phyloP scores from a whole-genome alignment of 2,113 vertebrate species.

The Thymallus thymallus region DNA sequence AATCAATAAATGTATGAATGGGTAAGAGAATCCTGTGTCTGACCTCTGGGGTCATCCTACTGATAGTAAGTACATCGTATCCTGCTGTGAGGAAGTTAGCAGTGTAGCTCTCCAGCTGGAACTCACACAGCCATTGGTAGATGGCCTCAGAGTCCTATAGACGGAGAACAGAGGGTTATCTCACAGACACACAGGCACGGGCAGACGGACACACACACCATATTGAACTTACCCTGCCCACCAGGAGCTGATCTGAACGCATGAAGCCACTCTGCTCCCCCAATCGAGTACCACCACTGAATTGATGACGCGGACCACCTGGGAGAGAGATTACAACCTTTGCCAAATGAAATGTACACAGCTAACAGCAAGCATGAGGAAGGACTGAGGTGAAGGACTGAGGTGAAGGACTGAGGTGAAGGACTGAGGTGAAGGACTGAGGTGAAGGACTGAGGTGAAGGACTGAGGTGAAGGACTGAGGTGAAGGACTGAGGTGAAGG shows the following conservation, averaged over 20 bases:
- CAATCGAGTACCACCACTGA: slow-evolving; percentile 61
- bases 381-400: neutral
- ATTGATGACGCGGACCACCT: slow-evolving; percentile 59
- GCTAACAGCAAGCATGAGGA: no score
- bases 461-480: no score
- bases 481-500: no score
- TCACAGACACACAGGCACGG: neutral
- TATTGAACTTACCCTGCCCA: slow-evolving; percentile 73
- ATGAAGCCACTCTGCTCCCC: slow-evolving; percentile 77
- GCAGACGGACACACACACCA: neutral
- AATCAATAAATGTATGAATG: no score
- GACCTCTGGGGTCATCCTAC: slow-evolving; percentile 88
- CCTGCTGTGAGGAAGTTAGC: slow-evolving; percentile 81
- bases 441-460: no score
- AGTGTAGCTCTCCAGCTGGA: slow-evolving; percentile 84
- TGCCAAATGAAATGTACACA: no score
- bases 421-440: no score
- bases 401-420: no score
- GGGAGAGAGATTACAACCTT: neutral
- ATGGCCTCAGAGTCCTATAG: slow-evolving; percentile 83
- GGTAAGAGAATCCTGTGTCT: neutral
- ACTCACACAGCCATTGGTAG: slow-evolving; percentile 84
- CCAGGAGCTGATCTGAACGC: slow-evolving; percentile 77
- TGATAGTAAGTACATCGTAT: slow-evolving; percentile 86
- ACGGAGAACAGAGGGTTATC: neutral